Percentiles rank a stretch among this genome's conserved stretches.
Evolutionary conservation across 2,113 vertebrate genomes (phyloP).

Genomic region (Pica pica): DNA sequence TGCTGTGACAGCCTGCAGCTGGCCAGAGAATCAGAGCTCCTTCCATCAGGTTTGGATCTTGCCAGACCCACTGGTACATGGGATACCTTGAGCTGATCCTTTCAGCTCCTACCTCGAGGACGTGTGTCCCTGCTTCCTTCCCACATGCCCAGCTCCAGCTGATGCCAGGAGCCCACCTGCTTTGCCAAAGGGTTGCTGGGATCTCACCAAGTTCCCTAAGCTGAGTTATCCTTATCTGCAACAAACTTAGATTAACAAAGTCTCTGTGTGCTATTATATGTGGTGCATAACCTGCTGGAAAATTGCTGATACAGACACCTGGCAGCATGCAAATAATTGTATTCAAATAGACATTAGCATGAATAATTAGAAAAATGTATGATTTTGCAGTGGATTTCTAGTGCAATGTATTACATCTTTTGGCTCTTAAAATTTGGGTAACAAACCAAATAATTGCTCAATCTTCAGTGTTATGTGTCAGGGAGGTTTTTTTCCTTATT

Average conservation of each 20-base stretch:
- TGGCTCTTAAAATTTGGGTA: neutral
- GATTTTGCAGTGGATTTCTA: neutral
- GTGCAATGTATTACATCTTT: neutral
- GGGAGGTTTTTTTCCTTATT: neutral
- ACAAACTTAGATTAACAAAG: neutral
- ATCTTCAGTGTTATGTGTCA: neutral
- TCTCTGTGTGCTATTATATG: neutral
- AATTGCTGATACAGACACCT: neutral
- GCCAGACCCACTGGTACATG: neutral
- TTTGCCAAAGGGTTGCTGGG: neutral
- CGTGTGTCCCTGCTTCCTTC: neutral
- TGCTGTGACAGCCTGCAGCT: conserved; percentile 6
- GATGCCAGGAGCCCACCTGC: neutral
- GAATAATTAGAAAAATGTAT: neutral
- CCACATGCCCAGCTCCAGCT: neutral
- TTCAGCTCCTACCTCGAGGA: neutral
- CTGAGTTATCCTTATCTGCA: neutral
- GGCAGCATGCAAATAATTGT: neutral
- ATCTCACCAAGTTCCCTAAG: neutral
- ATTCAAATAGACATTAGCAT: neutral
- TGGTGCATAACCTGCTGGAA: neutral
- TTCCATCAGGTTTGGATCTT: neutral
- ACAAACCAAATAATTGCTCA: neutral
- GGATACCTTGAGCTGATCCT: neutral
- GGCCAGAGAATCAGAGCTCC: neutral